These are phyloP conservation scores for Pica pica DNA, from an alignment of 2,113 vertebrate species.

Conservation along the genomic window DNA sequence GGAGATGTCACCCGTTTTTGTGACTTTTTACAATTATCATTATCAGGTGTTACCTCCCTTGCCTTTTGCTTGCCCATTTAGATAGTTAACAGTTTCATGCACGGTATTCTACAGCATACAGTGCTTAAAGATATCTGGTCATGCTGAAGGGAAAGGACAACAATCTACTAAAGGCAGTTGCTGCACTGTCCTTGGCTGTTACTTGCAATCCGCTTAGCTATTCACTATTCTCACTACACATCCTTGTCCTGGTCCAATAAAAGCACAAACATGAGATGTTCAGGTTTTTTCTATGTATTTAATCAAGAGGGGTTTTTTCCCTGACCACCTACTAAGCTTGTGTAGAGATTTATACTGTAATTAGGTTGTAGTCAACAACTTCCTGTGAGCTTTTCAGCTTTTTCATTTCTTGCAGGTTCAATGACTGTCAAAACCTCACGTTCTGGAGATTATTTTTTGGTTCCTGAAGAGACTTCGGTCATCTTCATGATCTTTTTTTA, in stretches of 20 bases:
- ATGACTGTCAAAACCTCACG: slow-evolving; percentile 10
- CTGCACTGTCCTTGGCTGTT: neutral
- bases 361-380: slow-evolving; percentile 42
- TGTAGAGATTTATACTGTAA: neutral
- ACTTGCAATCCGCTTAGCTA: neutral
- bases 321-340: neutral
- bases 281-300: neutral
- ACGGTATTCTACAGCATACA: neutral
- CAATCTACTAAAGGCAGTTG: neutral
- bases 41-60: neutral
- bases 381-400: slow-evolving; percentile 4
- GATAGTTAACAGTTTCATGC: neutral
- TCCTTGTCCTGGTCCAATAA: neutral
- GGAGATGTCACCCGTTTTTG: neutral
- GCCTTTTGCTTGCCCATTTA: neutral
- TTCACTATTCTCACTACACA: neutral
- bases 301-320: neutral
- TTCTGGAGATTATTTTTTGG: slow-evolving; percentile 3
- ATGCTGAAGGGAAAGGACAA: neutral
- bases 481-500: neutral
- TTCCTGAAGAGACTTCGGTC: neutral
- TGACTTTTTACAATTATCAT: neutral
- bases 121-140: neutral
- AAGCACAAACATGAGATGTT: neutral
- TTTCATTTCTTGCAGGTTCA: neutral